Conservation (phyloP, 2,113 vertebrate species). For the Hydropotes inermis region DNA sequence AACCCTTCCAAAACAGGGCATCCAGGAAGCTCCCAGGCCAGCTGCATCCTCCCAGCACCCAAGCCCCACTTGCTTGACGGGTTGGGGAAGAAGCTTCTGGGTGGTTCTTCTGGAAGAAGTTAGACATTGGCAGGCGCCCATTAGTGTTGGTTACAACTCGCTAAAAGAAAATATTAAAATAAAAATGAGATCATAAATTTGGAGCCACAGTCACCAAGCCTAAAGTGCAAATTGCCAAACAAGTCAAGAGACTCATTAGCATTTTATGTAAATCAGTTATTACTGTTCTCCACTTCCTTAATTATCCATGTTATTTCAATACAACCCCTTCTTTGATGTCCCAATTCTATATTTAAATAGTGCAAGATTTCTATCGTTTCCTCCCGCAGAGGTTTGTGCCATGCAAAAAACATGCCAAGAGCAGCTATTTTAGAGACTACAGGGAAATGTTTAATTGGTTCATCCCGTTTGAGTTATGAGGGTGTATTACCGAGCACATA, state of each 20-base stretch:
- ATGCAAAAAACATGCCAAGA: conserved; percentile 97
- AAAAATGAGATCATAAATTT: conserved; percentile 85
- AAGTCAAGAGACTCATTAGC: conserved; percentile 98
- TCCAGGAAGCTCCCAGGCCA: neutral
- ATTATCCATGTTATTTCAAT: conserved; percentile 99
- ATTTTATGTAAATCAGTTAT: conserved; percentile 99
- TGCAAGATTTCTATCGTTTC: conserved; percentile 94
- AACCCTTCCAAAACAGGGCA: neutral
- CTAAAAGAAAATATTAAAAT: conserved; percentile 79
- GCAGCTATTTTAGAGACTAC: conserved; percentile 93
- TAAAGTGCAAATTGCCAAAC: conserved; percentile 88
- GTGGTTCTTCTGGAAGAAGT: conserved; percentile 5
- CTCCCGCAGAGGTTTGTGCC: conserved; percentile 94
- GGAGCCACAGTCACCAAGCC: conserved; percentile 82
- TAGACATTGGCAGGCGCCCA: conserved; percentile 16
- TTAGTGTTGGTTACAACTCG: conserved; percentile 48
- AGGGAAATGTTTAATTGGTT: conserved; percentile 94
- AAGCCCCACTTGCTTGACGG: fast-evolving
- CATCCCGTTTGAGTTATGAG: conserved; percentile 91
- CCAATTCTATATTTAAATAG: conserved; percentile 99
- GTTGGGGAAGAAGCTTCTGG: neutral
- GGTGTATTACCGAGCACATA: conserved; percentile 83
- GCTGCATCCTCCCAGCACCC: neutral
- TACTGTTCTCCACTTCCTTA: conserved; percentile 98
- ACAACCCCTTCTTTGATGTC: conserved; percentile 97